phyloP scores from a whole-genome alignment of 2,113 vertebrate genomes.

The Apeltes quadracus region DNA sequence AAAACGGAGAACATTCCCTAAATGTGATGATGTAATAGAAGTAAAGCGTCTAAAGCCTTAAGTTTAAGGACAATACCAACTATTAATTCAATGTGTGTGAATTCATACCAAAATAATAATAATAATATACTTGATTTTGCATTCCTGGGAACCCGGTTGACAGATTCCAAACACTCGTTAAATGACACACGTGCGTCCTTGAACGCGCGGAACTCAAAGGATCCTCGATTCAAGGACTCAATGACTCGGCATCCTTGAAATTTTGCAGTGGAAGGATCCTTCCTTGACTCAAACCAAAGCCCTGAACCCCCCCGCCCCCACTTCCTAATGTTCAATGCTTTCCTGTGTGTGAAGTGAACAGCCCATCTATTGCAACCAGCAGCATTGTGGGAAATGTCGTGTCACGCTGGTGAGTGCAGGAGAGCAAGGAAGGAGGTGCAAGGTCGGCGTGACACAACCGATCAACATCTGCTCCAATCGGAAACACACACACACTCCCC shows the following conservation, averaged over 20 bases:
- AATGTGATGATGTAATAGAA: not conserved
- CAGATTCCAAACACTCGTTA: not conserved
- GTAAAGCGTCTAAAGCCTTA: not conserved
- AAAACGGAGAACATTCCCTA: not conserved
- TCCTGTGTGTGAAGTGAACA: not conserved
- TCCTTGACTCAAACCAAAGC: not conserved
- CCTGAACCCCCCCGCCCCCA: too few species aligned
- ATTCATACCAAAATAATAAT: too few species aligned
- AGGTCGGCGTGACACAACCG: conserved; percentile 58
- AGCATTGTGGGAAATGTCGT: not conserved
- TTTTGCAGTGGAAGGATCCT: not conserved
- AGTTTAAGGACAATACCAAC: not conserved
- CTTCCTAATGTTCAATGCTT: not conserved
- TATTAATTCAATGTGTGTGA: too few species aligned
- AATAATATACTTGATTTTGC: too few species aligned
- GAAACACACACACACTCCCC: conserved; percentile 37
- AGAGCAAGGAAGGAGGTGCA: conserved; percentile 40
- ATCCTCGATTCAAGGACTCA: too few species aligned
- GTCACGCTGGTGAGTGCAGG: conserved; percentile 5
- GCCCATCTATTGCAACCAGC: not conserved
- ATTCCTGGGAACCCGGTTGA: not conserved
- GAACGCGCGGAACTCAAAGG: not conserved
- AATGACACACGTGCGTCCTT: not conserved
- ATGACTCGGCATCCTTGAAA: not conserved
- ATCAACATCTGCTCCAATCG: too few species aligned